Evolutionary conservation across 2,797 vertebrate species (phyloP), one percentile per base, ranked within the genome.

Genomic region (Mormyrops attenuatus): DNA sequence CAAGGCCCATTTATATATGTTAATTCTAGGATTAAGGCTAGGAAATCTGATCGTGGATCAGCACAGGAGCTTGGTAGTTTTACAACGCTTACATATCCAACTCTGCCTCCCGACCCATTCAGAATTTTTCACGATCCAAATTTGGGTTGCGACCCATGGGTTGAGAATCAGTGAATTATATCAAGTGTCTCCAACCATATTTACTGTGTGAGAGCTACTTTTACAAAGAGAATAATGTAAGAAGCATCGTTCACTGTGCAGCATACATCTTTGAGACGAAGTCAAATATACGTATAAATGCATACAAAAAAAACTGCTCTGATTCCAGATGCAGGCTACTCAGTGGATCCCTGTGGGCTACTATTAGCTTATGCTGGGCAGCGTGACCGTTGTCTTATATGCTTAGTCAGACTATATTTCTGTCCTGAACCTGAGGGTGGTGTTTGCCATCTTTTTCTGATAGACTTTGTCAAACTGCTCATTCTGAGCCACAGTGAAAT

Each of bases 401-500:
- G 26, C 63, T 69, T 34, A 69, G 9, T 69, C n/a, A 49, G 85
- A 6, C 77, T 90, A 88, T 34, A 90, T 84, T 52, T 88, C 87
- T 50, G 87, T 88, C 53, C 66, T 26, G 44, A 90, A 90, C 7
- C 22, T 38, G 30, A 90, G 57, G n/a, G 86, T 86, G 49, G 73
- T 88, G 26, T 90, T 84, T 87, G 77, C 52, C 90, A 89, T 90
- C 88, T 69, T 91, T 84, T 89, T 22, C 87, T 91, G 47, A 55
- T 91, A 88, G 77, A 90, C 86, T 82, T 91, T 66, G 84, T 91
- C 90, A 90, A 91, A 92, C 57, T 89, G 20, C 30, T 92, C 89
- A 63, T 91, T 90, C 87, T 92, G 90, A 44, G 89, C 87, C 77
- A 93, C 92, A 15, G 91, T 93, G 91, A 96, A 95, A 85, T 95